A percentile compares a stretch with the other conserved stretches of the same genome.
Conservation (phyloP, 1,140 invertebrate genomes). For the Solenopsis invicta region DNA sequence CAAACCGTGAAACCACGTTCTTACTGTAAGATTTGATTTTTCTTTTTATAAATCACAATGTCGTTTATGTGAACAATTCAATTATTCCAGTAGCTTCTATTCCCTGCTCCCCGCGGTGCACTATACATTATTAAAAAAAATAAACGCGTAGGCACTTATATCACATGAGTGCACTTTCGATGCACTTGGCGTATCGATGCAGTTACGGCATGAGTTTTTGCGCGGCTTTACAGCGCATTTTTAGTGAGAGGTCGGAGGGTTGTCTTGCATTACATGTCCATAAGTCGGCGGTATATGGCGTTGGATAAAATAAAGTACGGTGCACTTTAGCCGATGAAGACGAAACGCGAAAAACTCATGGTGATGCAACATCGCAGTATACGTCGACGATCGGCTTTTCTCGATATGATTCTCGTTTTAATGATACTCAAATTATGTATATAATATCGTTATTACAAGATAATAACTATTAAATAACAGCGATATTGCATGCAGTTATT, state of each 20-base stretch:
- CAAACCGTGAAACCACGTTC: slow-evolving; percentile 13
- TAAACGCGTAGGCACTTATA: slow-evolving; percentile 50
- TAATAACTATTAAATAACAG: not conserved
- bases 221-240: slow-evolving; percentile 54
- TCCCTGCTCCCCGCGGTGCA: not conserved
- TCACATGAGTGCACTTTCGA: slow-evolving; percentile 58
- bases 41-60: slow-evolving; percentile 1
- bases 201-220: slow-evolving; percentile 44
- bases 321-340: slow-evolving; percentile 65
- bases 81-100: slow-evolving; percentile 32
- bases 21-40: slow-evolving; percentile 1
- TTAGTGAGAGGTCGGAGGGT: slow-evolving; percentile 46
- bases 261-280: slow-evolving; percentile 59
- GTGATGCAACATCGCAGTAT: slow-evolving; percentile 29
- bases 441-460: not conserved
- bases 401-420: slow-evolving; percentile 28
- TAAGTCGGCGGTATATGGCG: slow-evolving; percentile 58
- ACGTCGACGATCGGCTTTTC: slow-evolving; percentile 8
- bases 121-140: slow-evolving; percentile 52
- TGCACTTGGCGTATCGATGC: slow-evolving; percentile 57
- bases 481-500: not conserved
- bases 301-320: slow-evolving; percentile 55
- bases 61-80: slow-evolving; percentile 26
- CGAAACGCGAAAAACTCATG: slow-evolving; percentile 41
- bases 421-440: slow-evolving; percentile 19